Percentiles rank a stretch among this genome's conserved stretches.
These are phyloP conservation scores for Aptenodytes patagonicus DNA, from an alignment of 2,113 vertebrate species.

Conservation along the genomic window DNA sequence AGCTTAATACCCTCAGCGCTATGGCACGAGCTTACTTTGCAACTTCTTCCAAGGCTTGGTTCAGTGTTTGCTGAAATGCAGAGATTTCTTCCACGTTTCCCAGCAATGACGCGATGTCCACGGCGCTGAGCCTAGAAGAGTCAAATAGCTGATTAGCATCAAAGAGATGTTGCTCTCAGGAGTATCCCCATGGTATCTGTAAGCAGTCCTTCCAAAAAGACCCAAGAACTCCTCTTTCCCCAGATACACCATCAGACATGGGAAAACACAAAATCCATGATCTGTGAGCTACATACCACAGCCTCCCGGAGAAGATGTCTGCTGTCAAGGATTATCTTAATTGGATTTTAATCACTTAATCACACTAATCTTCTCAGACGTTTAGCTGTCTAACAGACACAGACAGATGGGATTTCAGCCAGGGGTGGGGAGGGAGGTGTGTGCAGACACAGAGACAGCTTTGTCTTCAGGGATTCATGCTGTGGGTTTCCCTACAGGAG, in stretches of 20 bases:
- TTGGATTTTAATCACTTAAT: slow-evolving; percentile 53
- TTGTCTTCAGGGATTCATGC: not conserved
- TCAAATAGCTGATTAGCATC: not conserved
- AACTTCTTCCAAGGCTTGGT: slow-evolving; percentile 90
- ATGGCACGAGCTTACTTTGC: slow-evolving; percentile 81
- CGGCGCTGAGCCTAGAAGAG: slow-evolving; percentile 79
- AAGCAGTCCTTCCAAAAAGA: not conserved
- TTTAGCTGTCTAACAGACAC: slow-evolving; percentile 20
- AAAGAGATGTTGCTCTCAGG: not conserved
- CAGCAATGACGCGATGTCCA: slow-evolving; percentile 82
- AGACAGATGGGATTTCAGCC: slow-evolving; percentile 21
- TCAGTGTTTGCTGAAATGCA: slow-evolving; percentile 91
- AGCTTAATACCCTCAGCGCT: not conserved
- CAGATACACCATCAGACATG: rapidly evolving
- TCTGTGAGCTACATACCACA: not conserved
- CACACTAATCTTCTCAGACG: not conserved
- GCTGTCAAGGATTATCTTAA: slow-evolving; percentile 36
- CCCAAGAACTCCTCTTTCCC: not conserved
- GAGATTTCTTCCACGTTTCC: slow-evolving; percentile 95
- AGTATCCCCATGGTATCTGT: not conserved
- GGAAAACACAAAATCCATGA: not conserved
- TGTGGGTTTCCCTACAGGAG: not conserved
- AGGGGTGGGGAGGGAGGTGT: not conserved
- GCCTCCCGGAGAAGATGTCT: not conserved
- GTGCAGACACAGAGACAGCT: not conserved